Evolutionary conservation across 2,888 invertebrate genomes (phyloP), one percentile per base, ranked within the genome.

Genomic region (Drosophila atripex): DNA sequence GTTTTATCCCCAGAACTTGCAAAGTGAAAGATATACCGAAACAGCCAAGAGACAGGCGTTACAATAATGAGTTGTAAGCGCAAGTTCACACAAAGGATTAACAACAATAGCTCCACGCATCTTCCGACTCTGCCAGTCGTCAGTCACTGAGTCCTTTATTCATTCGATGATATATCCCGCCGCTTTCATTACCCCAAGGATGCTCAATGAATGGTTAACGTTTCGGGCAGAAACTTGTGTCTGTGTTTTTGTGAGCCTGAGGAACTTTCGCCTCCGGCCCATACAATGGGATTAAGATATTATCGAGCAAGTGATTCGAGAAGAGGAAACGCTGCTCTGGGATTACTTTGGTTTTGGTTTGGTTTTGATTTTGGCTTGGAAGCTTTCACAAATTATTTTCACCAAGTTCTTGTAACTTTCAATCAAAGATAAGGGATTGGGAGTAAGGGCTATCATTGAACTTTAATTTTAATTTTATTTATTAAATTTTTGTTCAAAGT

Each of bases 41-140:
- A 30, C 63, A 45, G 28, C 65, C 63, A 53, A 60, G 58, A 73
- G 73, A 73, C 74, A 80, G 59, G 60, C 77, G 70, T 74, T 77
- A 75, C 84, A 84, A 82, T 82, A 82, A 86, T 82, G 84, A 82
- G 86, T 78, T 80, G 86, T 84, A 86, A 82, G 86, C 86, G 59
- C 76, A 84, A 82, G 76, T 84, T 80, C 71, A 84, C 75, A 78
- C 76, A 85, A 87, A 87, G 80, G 83, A 80, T 85, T 86, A 84
- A 71, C 82, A 86, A 84, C 85, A 86, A 86, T 86, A 80, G 77
- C 70, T 32, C 30, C 60, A 45, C 60, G 53, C 30, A 61, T 39
- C 47, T 38, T 16, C 30, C n/a, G 9, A 16, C 16, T 32, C 49
- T n/a, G 30, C 23, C 60, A 32, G 9, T 35, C 59, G 38, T 21